These are phyloP conservation scores for Pelmatolapia mariae DNA, from an alignment of 2,113 vertebrate genomes.

Conservation along the genomic window DNA sequence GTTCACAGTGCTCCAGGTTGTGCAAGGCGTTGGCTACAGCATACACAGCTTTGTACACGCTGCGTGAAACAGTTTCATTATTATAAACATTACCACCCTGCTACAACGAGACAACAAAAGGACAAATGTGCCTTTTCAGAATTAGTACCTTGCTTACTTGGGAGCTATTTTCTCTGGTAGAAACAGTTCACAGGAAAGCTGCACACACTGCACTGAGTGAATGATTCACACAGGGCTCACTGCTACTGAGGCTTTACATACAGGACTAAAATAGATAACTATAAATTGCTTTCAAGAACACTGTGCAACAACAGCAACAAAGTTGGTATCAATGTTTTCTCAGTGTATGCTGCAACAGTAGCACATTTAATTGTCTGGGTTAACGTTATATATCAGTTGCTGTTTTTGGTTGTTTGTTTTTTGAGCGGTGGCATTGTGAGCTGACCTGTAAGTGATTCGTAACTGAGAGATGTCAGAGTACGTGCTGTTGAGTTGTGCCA, in stretches of 20 bases:
- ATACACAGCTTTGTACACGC: slow-evolving; percentile 81
- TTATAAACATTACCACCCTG: background rate
- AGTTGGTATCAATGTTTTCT: background rate
- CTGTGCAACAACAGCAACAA: background rate
- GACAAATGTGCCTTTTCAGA: background rate
- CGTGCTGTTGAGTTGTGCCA: slow-evolving; percentile 72
- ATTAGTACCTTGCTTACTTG: background rate
- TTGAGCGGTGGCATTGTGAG: background rate
- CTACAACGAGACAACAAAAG: background rate
- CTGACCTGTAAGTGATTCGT: slow-evolving; percentile 75
- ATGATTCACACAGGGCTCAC: background rate
- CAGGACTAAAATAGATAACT: background rate
- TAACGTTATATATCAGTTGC: background rate
- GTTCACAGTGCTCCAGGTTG: slow-evolving; percentile 65
- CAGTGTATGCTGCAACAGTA: background rate
- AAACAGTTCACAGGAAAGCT: background rate
- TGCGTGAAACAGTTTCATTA: background rate
- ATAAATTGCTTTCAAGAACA: background rate
- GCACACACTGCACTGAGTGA: background rate
- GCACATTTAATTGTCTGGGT: background rate
- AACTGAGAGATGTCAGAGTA: slow-evolving; percentile 81
- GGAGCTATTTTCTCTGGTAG: background rate
- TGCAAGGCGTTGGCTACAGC: slow-evolving; percentile 78
- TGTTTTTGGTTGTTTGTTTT: background rate
- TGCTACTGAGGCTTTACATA: background rate